Base-by-base conservation (phyloP, 2,797 vertebrate species). In the Megaceryle alcyon region DNA sequence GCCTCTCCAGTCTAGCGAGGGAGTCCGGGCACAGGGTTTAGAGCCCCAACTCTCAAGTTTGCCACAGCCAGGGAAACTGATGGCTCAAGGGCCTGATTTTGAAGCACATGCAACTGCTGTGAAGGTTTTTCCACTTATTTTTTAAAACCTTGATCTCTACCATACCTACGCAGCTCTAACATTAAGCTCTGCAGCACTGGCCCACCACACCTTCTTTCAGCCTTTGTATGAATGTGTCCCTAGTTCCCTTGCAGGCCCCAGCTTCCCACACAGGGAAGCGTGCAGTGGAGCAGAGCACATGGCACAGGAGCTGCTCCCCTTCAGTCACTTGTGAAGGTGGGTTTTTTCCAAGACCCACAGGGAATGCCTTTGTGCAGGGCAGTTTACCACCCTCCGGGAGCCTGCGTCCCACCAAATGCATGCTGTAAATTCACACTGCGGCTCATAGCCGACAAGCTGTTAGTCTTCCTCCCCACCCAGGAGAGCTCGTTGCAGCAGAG, bases 141-240 rank as follows among this genome's bases (percentile, higher is more conserved):
- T 84, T 92, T 61, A 28, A 48, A 72, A 8, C 49, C 23, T 79
- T 39, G 33, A 31, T 41, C 37, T 18, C n/a, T 35, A 6, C 39
- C 0, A 1, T 25, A 56, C 37, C 43, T 22, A 6, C 44, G 11
- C 28, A 10, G 21, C 46, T 76, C n/a, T 57, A 15, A 35, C 3
- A 0, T 7, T 13, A 25, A 65, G 21, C 59, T 82, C 70, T n/a
- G 9, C 20, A 37, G 10, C 3, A 0, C 48, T 23, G 12, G 35
- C n/a, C 49, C 54, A 66, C 44, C 28, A 9, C 0, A 0, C 25
- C 4, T 9, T 9, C 54, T 53, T n/a, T 48, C 37, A 87, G 51
- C 23, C 48, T 63, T 39, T 20, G 44, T 46, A 19, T 10, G 51
- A 26, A 56, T 13, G 28, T 20, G 23, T 31, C 17, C 41, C 49